phyloP scores from a whole-genome alignment of 2,113 vertebrate species.

The Microcebus ravelobensis region DNA sequence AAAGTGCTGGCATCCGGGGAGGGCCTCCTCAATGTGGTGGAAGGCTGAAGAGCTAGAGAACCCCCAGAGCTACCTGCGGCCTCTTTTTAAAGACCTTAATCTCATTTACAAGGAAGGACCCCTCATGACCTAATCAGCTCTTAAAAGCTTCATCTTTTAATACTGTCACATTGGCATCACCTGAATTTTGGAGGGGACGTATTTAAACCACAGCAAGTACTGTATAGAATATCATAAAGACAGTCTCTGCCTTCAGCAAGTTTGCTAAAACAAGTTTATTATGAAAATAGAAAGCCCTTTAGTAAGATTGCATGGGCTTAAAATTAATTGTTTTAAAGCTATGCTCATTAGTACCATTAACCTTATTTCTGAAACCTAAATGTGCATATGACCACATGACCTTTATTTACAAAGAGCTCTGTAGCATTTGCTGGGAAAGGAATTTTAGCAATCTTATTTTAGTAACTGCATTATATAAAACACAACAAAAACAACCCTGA shows the following conservation, averaged over 20 bases:
- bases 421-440: slow-evolving; percentile 4
- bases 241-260: not conserved
- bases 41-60: not conserved
- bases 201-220: not conserved
- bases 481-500: slow-evolving; percentile 72
- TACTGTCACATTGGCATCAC: not conserved
- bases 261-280: not conserved
- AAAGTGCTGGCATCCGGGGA: not conserved
- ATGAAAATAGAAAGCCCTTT: slow-evolving; percentile 1
- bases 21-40: not conserved
- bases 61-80: not conserved
- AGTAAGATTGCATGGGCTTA: slow-evolving; percentile 8
- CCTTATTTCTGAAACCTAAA: slow-evolving; percentile 8
- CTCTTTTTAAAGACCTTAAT: not conserved
- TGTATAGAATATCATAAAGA: not conserved
- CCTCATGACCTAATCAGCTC: not conserved
- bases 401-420: slow-evolving; percentile 32
- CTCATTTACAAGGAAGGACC: not conserved
- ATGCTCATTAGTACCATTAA: not conserved
- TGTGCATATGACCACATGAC: slow-evolving; percentile 14
- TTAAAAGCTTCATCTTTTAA: not conserved
- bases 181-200: not conserved
- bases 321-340: slow-evolving; percentile 34
- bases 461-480: slow-evolving; percentile 67
- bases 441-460: slow-evolving; percentile 78